Percentiles rank a stretch among this genome's conserved stretches.
phyloP scores from a whole-genome alignment of 2,888 invertebrate genomes.

The Cacoxenus indagator region DNA sequence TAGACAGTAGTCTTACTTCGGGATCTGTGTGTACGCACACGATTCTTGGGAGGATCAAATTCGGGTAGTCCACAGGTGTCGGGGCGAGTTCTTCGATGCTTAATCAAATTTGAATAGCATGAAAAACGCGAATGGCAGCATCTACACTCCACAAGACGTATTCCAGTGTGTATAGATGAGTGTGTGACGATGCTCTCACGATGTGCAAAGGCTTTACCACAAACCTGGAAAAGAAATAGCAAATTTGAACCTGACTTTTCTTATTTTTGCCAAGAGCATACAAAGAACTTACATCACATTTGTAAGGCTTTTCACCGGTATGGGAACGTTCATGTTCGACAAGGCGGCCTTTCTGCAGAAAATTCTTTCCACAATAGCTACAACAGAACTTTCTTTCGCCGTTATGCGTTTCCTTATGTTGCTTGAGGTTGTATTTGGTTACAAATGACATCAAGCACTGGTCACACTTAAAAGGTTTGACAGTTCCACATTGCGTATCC shows the following conservation, averaged over 20 bases:
- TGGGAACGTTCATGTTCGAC: conserved; percentile 64
- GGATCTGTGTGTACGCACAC: conserved; percentile 44
- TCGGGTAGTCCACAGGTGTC: conserved; percentile 69
- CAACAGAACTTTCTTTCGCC: conserved; percentile 64
- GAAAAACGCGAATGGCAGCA: conserved; percentile 72
- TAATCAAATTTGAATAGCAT: conserved; percentile 72
- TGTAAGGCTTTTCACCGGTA: conserved; percentile 62
- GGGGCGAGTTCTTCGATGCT: conserved; percentile 71
- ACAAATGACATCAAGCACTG: conserved; percentile 62
- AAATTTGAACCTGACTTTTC: too few species aligned
- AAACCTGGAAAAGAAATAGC: conserved; percentile 50
- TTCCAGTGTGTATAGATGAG: conserved; percentile 71
- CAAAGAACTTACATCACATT: conserved; percentile 59
- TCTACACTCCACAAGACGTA: conserved; percentile 67
- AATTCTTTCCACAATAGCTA: conserved; percentile 64
- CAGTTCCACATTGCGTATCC: conserved; percentile 70
- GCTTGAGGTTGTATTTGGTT: conserved; percentile 58
- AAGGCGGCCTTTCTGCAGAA: conserved; percentile 58
- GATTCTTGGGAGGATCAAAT: conserved; percentile 54
- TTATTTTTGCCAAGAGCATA: neutral
- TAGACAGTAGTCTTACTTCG: conserved; percentile 42
- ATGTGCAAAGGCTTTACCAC: conserved; percentile 71
- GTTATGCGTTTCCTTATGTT: conserved; percentile 60
- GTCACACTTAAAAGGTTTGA: conserved; percentile 68
- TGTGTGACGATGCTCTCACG: conserved; percentile 72